Percentiles rank a stretch among this genome's conserved stretches.
phyloP scores from a whole-genome alignment of 2,888 invertebrate species.

The Pterostichus madidus region DNA sequence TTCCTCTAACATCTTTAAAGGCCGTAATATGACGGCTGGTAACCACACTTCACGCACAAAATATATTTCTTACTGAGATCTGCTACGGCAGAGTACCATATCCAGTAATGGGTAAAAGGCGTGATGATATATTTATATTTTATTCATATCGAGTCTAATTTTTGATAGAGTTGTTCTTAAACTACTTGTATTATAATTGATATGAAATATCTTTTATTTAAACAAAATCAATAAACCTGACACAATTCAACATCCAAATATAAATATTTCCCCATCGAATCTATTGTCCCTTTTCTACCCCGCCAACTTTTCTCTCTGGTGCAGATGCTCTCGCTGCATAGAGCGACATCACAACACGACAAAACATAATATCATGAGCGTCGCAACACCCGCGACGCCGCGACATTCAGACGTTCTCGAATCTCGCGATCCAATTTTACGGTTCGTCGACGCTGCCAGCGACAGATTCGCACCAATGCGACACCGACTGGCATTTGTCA shows the following conservation, averaged over 20 bases:
- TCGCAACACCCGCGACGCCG: conserved; percentile 6
- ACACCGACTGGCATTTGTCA: conserved; percentile 60
- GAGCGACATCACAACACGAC: conserved; percentile 15
- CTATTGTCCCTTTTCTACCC: not conserved
- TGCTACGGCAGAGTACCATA: too few relatives aligned
- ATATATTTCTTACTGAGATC: too few relatives aligned
- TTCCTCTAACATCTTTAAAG: too few relatives aligned
- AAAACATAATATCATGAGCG: conserved; percentile 2
- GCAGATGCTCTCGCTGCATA: conserved; percentile 39
- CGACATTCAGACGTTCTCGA: conserved; percentile 24
- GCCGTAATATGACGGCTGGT: too few relatives aligned
- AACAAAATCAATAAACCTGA: too few relatives aligned
- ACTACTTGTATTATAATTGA: too few relatives aligned
- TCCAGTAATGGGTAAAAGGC: too few relatives aligned
- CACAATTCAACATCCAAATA: not conserved
- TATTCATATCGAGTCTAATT: too few relatives aligned
- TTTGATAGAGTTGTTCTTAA: too few relatives aligned
- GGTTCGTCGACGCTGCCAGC: conserved; percentile 58
- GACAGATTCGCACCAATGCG: conserved; percentile 64
- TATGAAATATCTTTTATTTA: too few relatives aligned
- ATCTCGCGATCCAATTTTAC: conserved; percentile 65
- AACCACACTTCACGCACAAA: too few relatives aligned
- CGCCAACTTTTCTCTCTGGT: not conserved
- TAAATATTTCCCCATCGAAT: not conserved
- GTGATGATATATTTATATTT: too few relatives aligned